Conservation (phyloP, 2,113 vertebrate genomes). For the Dipodomys spectabilis region DNA sequence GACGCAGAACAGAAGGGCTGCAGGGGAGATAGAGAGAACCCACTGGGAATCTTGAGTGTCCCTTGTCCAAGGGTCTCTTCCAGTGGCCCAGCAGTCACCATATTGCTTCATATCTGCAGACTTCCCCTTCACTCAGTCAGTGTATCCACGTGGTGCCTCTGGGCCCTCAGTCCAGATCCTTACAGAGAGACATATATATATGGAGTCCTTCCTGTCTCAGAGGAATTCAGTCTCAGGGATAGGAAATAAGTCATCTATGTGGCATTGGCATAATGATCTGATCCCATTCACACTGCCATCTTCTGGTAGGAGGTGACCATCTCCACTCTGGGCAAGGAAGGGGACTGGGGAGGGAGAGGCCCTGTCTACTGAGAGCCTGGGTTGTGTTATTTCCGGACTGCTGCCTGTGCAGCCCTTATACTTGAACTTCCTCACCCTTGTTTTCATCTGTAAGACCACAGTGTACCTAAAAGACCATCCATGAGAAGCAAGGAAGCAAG, state of each 20-base stretch:
- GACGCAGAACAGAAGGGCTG: too few species aligned
- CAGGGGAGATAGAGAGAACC: neutral
- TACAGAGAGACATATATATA: neutral
- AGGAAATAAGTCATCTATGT: neutral
- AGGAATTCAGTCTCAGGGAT: neutral
- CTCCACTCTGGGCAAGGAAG: neutral
- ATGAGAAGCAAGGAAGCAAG: neutral
- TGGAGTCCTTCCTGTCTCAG: neutral
- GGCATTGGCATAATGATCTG: neutral
- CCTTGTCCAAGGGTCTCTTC: too few species aligned
- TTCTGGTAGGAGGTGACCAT: neutral
- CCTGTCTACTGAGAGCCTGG: neutral
- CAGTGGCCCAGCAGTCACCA: neutral
- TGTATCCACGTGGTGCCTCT: neutral
- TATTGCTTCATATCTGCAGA: neutral
- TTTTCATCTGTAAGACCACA: neutral
- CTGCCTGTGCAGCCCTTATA: neutral
- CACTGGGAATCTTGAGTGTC: neutral
- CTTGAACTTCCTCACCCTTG: neutral
- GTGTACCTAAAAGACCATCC: neutral
- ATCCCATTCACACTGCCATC: rapidly evolving
- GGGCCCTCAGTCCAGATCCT: neutral
- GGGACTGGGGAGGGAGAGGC: too few species aligned
- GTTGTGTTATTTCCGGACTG: neutral
- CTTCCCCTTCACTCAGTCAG: neutral